Conservation (phyloP, 1,140 invertebrate species). For the Pseudomyrmex flavicornis region DNA sequence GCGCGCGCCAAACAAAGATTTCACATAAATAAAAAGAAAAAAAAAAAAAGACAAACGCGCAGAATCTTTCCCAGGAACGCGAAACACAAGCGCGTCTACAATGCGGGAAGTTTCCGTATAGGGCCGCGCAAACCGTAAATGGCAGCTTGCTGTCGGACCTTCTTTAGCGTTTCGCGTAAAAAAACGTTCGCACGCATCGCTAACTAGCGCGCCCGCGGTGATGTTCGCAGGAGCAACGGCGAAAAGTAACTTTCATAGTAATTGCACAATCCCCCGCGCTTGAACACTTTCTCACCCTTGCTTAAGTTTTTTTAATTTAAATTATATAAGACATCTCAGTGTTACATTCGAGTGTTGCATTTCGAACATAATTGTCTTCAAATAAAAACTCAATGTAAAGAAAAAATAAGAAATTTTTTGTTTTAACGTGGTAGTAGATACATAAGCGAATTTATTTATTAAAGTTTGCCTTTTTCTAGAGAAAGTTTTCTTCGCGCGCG, state of each 20-base stretch:
- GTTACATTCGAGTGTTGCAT: no score
- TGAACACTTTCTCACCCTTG: not conserved
- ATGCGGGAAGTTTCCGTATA: slow-evolving; percentile 61
- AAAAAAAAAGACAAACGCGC: no score
- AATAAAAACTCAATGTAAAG: not conserved
- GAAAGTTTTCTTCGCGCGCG: not conserved
- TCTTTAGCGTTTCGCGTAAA: slow-evolving; percentile 55
- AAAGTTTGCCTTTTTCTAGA: no score
- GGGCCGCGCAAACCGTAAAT: slow-evolving; percentile 71
- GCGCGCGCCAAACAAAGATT: slow-evolving; percentile 5
- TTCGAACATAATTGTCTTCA: not conserved
- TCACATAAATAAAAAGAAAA: slow-evolving; percentile 9
- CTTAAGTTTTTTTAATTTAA: not conserved
- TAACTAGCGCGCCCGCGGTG: not conserved
- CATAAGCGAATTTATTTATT: no score
- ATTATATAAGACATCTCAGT: slow-evolving; percentile 12
- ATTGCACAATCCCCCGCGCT: slow-evolving; percentile 25
- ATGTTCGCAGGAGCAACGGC: not conserved
- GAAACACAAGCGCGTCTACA: slow-evolving; percentile 6
- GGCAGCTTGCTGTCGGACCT: slow-evolving; percentile 67
- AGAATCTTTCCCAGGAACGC: slow-evolving; percentile 20
- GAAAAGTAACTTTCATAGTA: slow-evolving; percentile 41
- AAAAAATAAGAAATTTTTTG: not conserved
- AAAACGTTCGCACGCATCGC: slow-evolving; percentile 5
- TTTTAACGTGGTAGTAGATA: no score